Evolutionary conservation across 2,797 vertebrate species (phyloP).

Genomic region (Sebastes hubbsi): DNA sequence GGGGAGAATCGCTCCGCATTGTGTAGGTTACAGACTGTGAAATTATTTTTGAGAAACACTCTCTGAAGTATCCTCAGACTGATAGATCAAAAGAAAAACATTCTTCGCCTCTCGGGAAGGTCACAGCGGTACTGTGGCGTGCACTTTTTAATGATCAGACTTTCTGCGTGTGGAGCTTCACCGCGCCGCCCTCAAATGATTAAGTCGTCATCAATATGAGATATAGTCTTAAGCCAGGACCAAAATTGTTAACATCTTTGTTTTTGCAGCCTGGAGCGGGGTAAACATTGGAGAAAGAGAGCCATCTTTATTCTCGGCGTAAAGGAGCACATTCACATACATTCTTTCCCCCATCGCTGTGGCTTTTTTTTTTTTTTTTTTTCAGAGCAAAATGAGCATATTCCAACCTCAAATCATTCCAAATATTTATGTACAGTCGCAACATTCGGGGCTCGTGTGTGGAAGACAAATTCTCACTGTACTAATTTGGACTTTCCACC

Average conservation of each 20-base stretch:
- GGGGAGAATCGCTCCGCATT: neutral
- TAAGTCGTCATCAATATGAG: neutral
- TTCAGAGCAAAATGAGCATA: constrained; percentile 59
- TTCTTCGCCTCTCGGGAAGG: constrained; percentile 12
- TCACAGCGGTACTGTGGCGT: neutral
- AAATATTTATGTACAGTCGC: constrained; percentile 69
- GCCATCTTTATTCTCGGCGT: constrained; percentile 47
- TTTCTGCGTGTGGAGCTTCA: neutral
- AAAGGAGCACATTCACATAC: constrained; percentile 52
- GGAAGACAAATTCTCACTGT: constrained; percentile 51
- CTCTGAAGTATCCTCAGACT: neutral
- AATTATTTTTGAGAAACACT: constrained; percentile 33
- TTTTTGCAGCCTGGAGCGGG: neutral
- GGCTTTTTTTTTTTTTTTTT: constrained; percentile 18
- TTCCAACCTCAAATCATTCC: constrained; percentile 71
- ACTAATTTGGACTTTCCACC: constrained; percentile 10
- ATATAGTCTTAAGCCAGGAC: neutral
- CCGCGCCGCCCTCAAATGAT: neutral
- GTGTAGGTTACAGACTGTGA: constrained; percentile 20
- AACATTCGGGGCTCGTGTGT: constrained; percentile 52
- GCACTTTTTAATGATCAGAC: constrained; percentile 23
- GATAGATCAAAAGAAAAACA: constrained; percentile 37
- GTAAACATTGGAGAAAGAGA: constrained; percentile 24
- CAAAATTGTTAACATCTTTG: neutral
- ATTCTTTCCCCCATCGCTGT: constrained; percentile 57